phyloP scores from a whole-genome alignment of 2,888 invertebrate genomes.

The Abrostola triplasia region DNA sequence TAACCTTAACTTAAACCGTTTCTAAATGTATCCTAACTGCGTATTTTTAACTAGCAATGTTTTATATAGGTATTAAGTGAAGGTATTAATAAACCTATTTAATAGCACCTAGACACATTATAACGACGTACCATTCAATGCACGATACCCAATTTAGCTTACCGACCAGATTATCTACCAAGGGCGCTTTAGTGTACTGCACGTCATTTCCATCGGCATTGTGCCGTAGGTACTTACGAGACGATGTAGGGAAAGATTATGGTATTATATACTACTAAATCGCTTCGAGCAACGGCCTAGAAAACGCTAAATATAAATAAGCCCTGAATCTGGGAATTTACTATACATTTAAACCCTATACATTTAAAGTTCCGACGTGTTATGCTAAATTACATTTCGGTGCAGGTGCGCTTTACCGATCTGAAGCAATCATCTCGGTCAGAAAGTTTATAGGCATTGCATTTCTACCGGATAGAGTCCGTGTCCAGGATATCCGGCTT shows the following conservation, averaged over 20 bases:
- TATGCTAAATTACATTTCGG: not conserved
- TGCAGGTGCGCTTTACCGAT: not conserved
- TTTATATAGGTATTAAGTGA: too few species aligned
- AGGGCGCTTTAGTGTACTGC: not conserved
- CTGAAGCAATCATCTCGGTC: constrained; percentile 6
- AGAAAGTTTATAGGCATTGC: constrained; percentile 22
- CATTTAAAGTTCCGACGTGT: not conserved
- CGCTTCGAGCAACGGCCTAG: not conserved
- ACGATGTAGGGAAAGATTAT: not conserved
- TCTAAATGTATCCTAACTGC: too few species aligned
- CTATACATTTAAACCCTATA: too few species aligned
- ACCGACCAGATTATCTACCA: constrained; percentile 2
- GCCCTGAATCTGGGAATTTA: not conserved
- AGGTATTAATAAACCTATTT: too few species aligned
- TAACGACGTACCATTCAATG: not conserved
- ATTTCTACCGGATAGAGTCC: constrained; percentile 26
- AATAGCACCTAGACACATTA: not conserved
- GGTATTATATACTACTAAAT: not conserved
- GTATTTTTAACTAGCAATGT: too few species aligned
- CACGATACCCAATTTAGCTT: constrained; percentile 4
- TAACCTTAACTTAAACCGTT: too few species aligned
- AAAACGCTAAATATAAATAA: not conserved
- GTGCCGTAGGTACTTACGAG: not conserved
- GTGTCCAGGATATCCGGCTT: constrained; percentile 35
- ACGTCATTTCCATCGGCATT: constrained; percentile 3